A percentile compares a stretch with the other conserved stretches of the same genome.
phyloP scores from a whole-genome alignment of 1,140 invertebrate species.

The Pseudomyrmex dendroicus region DNA sequence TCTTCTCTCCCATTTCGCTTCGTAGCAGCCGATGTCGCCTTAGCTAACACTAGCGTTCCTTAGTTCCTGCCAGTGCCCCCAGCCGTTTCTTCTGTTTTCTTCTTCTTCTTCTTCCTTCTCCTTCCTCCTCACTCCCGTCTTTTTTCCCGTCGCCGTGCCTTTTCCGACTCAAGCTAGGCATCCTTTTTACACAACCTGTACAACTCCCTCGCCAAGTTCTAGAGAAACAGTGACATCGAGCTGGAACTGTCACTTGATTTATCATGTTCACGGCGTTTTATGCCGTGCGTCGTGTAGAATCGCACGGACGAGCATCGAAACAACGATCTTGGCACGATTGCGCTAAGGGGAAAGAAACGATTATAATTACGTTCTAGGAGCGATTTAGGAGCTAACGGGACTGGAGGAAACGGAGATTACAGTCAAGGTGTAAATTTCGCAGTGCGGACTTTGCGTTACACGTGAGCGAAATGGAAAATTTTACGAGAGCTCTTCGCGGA shows the following conservation, averaged over 20 bases:
- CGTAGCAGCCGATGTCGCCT: conserved; percentile 2
- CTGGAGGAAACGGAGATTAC: neutral
- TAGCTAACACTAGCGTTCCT: conserved; percentile 40
- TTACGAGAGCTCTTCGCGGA: conserved; percentile 42
- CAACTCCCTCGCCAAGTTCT: conserved; percentile 62
- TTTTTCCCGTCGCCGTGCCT: conserved; percentile 27
- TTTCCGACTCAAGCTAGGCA: conserved; percentile 57
- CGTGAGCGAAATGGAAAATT: conserved; percentile 53
- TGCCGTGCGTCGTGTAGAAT: neutral
- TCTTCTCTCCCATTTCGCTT: conserved; percentile 50
- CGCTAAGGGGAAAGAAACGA: neutral
- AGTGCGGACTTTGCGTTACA: conserved; percentile 24
- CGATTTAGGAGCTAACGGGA: too few species aligned
- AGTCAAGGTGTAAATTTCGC: conserved; percentile 1
- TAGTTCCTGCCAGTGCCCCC: conserved; percentile 13
- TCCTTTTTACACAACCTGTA: conserved; percentile 62
- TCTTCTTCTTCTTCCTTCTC: conserved; percentile 20
- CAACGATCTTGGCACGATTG: conserved; percentile 4
- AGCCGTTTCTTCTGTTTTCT: conserved; percentile 22
- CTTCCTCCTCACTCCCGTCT: neutral
- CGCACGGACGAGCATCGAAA: conserved; percentile 27
- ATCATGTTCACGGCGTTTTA: conserved; percentile 65
- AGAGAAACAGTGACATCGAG: conserved; percentile 64
- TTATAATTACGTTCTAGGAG: conserved; percentile 18
- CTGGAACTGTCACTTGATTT: conserved; percentile 67